phyloP scores from a whole-genome alignment of 2,797 vertebrate species.

The Myiotriccus ornatus region DNA sequence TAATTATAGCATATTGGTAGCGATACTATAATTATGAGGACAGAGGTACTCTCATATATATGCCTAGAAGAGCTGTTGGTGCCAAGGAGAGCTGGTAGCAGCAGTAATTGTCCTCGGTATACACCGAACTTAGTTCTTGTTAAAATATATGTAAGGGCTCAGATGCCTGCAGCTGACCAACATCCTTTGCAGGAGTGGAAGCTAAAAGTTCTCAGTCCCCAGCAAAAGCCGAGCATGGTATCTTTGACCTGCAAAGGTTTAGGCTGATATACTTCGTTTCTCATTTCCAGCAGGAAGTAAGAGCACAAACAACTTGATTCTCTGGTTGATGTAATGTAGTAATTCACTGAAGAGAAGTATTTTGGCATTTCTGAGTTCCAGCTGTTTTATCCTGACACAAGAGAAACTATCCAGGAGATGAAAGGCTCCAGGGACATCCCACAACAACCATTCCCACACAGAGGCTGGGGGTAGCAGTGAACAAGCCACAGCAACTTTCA shows the following conservation, averaged over 20 bases:
- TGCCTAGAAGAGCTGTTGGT: not conserved
- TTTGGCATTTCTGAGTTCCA: not conserved
- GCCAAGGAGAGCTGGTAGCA: not conserved
- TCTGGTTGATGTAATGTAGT: not conserved
- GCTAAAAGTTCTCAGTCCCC: not conserved
- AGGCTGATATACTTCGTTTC: not conserved
- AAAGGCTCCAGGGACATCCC: not conserved
- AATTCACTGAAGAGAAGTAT: not conserved
- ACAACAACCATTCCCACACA: not conserved
- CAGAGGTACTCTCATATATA: not conserved
- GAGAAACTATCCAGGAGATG: not conserved
- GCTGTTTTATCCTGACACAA: not conserved
- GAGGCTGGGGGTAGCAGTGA: not conserved
- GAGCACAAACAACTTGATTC: not conserved
- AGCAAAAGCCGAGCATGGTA: not conserved
- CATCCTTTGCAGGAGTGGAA: not conserved
- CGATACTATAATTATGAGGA: not conserved
- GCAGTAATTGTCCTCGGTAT: not conserved
- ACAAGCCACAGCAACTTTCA: not conserved
- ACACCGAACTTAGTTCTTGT: not conserved
- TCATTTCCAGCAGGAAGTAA: not conserved
- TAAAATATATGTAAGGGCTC: not conserved
- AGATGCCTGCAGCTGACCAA: not conserved
- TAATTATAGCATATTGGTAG: slow-evolving; percentile 32
- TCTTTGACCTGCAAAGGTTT: not conserved